Evolutionary conservation across 2,113 vertebrate species (phyloP), one percentile per base, ranked within the genome.

Genomic region (Neogobius melanostomus): DNA sequence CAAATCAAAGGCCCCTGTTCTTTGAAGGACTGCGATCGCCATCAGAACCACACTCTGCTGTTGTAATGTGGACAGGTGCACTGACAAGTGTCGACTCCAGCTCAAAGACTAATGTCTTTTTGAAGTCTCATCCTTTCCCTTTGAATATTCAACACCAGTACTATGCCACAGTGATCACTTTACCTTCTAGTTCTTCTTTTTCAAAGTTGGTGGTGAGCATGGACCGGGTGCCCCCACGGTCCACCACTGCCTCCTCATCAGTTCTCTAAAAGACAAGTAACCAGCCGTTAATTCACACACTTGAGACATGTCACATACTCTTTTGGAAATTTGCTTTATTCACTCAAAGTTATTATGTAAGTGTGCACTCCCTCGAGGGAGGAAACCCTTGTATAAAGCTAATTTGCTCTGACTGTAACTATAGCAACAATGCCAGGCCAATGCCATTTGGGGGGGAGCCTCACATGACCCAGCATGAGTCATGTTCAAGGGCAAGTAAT

Each of bases 201-300:
- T 99, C 98, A 87, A 99, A 98, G 89, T 99, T 97, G 66, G 98
- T 98, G 91, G 98, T 99, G 85, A 98, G 95, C 94, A 99, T 97
- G 79, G 97, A 96, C 59, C 97, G 96, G 43, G 97, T 97, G 79
- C 98, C 96, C 43, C 98, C 98, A 60, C 96, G 93, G 81, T 99
- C 98, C 90, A 99, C 92, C 81, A 99, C 93, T 2, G 96, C 98
- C 76, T 99, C 98, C 89, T 99, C 98, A 90, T 99, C 98, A 69
- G 95, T 95, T 90, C 97, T 95, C 98, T 99, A 78, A 5, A 65
- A 12, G 46, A 62, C 7, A 43, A 52, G 44, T 5, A 6, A 28
- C 14, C 11, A 56, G 62, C 1, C 48, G 7, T 76, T 1, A 21
- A 2, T 16, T 63, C 10, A 8, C 42, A 45, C n/a, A 45, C 43